phyloP scores from a whole-genome alignment of 2,797 vertebrate genomes.

The Melanotaenia nigrans region DNA sequence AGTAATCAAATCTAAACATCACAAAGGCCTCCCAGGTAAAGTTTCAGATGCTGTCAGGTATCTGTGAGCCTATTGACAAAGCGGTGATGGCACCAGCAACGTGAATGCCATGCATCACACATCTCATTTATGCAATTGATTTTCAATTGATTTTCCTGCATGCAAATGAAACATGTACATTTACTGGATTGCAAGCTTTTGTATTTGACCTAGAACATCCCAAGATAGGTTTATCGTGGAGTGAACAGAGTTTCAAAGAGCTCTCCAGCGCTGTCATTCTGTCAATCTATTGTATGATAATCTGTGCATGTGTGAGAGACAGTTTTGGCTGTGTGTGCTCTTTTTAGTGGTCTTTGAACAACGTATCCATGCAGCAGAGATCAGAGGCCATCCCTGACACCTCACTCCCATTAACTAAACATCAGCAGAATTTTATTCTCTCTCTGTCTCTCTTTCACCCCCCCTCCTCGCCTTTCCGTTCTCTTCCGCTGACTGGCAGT shows the following conservation, averaged over 20 bases:
- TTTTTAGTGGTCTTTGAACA: slow-evolving; percentile 82
- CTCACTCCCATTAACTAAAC: slow-evolving; percentile 83
- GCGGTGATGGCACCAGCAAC: slow-evolving; percentile 65
- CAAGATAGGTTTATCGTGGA: slow-evolving; percentile 64
- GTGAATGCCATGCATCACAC: slow-evolving; percentile 69
- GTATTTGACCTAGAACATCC: slow-evolving; percentile 74
- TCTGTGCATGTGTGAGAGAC: slow-evolving; percentile 40
- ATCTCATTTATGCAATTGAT: slow-evolving; percentile 78
- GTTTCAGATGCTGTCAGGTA: slow-evolving; percentile 74
- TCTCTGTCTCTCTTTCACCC: slow-evolving; percentile 63
- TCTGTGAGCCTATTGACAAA: slow-evolving; percentile 77
- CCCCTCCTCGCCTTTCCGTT: slow-evolving; percentile 50
- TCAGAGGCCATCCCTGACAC: slow-evolving; percentile 84
- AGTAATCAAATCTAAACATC: slow-evolving; percentile 78
- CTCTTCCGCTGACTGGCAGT: slow-evolving; percentile 85
- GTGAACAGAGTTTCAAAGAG: slow-evolving; percentile 72
- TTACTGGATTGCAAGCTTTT: slow-evolving; percentile 72
- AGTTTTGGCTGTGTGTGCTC: slow-evolving; percentile 80
- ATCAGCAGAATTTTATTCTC: slow-evolving; percentile 83
- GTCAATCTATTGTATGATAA: slow-evolving; percentile 77
- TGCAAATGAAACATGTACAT: slow-evolving; percentile 79
- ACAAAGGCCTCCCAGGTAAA: slow-evolving; percentile 72
- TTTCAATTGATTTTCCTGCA: slow-evolving; percentile 77
- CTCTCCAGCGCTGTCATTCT: slow-evolving; percentile 75
- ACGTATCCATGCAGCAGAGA: slow-evolving; percentile 82